A percentile compares a stretch with the other conserved stretches of the same genome.
These are phyloP conservation scores for Synergus gifuensis DNA, from an alignment of 2,888 invertebrate species.

Conservation along the genomic window DNA sequence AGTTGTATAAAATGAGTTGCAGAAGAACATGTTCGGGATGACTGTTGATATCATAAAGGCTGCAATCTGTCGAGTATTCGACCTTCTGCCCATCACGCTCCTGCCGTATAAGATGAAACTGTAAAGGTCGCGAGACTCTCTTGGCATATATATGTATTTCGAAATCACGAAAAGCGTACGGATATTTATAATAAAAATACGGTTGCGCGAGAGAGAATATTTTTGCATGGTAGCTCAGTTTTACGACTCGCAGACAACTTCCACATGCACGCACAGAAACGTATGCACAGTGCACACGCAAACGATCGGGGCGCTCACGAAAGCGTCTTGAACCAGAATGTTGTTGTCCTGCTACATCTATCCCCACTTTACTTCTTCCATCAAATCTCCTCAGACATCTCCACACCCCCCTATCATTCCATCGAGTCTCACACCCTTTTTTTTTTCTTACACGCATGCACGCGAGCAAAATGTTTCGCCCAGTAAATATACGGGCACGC, in stretches of 20 bases:
- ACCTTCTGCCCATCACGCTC: conserved; percentile 1
- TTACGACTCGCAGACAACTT: conserved; percentile 38
- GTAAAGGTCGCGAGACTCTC: conserved; percentile 36
- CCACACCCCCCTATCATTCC: not conserved
- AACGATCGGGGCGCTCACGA: not conserved
- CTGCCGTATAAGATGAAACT: not conserved
- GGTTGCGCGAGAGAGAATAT: conserved; percentile 32
- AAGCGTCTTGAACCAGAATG: conserved; percentile 26
- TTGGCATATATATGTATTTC: conserved; percentile 20
- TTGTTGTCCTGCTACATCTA: conserved; percentile 22
- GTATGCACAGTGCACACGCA: not conserved
- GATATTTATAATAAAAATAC: conserved; percentile 31
- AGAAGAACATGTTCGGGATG: too few species aligned
- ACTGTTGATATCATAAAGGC: conserved; percentile 14
- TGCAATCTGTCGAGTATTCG: conserved; percentile 3
- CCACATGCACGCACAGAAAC: conserved; percentile 2
- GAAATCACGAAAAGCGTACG: conserved; percentile 36
- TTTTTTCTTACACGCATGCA: conserved; percentile 18
- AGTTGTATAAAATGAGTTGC: too few species aligned
- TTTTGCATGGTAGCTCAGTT: conserved; percentile 29
- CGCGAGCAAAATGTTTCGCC: conserved; percentile 25
- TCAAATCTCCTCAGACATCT: conserved; percentile 1
- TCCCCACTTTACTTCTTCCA: conserved; percentile 19
- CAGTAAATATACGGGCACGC: conserved; percentile 9
- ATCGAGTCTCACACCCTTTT: conserved; percentile 3